These are phyloP conservation scores for Epinotia ramella DNA, from an alignment of 2,888 invertebrate genomes.

Conservation along the genomic window DNA sequence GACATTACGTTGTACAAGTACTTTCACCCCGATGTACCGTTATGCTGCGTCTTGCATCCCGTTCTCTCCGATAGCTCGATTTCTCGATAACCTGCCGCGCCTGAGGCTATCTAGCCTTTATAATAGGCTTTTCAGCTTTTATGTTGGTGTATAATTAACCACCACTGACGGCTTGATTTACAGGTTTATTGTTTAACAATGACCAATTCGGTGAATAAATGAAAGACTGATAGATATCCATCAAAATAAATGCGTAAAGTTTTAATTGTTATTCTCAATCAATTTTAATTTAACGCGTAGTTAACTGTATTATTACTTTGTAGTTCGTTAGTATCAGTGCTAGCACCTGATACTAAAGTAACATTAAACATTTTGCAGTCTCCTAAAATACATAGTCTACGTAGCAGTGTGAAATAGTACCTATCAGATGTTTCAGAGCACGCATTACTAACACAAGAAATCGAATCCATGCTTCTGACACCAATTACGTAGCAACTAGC, in stretches of 20 bases:
- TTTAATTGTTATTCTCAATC: not conserved
- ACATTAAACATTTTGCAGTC: too few relatives aligned
- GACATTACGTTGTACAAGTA: conserved; percentile 67
- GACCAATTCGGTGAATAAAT: conserved; percentile 40
- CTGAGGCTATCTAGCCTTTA: conserved; percentile 49
- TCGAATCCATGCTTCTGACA: conserved; percentile 16
- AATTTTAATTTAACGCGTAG: not conserved
- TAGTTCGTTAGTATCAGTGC: not conserved
- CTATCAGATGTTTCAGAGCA: not conserved
- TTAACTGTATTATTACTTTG: not conserved
- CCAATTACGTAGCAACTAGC: conserved; percentile 31
- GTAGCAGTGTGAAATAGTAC: not conserved
- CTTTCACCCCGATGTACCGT: conserved; percentile 79
- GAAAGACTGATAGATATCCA: conserved; percentile 8
- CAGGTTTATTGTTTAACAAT: conserved; percentile 62
- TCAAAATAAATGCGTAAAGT: not conserved
- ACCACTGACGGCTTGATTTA: conserved; percentile 62
- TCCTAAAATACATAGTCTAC: not conserved
- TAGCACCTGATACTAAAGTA: not conserved
- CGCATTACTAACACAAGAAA: conserved; percentile 17
- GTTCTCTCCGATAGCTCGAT: conserved; percentile 56
- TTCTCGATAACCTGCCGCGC: conserved; percentile 65
- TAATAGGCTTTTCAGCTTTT: conserved; percentile 38
- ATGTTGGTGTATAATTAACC: conserved; percentile 54
- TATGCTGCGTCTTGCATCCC: conserved; percentile 63